These are phyloP conservation scores for Ashinkailepas kermadecensis DNA, from an alignment of 2,888 invertebrate species.

Conservation along the genomic window DNA sequence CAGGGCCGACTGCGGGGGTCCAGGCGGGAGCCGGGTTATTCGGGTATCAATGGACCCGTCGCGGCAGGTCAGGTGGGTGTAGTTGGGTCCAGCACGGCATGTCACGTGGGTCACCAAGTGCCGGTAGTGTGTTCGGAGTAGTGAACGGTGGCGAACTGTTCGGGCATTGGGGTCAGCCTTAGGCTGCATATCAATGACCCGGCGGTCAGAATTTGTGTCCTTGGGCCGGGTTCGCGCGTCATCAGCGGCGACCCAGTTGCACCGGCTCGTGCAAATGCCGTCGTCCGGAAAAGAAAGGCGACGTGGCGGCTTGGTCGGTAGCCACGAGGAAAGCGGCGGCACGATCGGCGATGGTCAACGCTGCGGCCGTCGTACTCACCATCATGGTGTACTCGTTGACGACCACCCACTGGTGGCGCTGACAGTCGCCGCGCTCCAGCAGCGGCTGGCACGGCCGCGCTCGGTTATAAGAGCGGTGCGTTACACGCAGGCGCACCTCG, in stretches of 20 bases:
- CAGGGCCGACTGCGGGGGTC: background rate
- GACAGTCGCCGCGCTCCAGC: constrained; percentile 30
- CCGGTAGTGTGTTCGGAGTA: too few relatives aligned
- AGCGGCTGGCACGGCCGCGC: constrained; percentile 28
- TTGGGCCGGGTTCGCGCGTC: background rate
- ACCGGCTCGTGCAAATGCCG: background rate
- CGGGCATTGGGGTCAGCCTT: too few relatives aligned
- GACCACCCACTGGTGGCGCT: constrained; percentile 33
- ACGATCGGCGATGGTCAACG: background rate
- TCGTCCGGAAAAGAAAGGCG: background rate
- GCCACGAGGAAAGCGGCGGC: too few relatives aligned
- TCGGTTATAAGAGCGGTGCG: constrained; percentile 5
- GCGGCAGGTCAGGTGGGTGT: too few relatives aligned
- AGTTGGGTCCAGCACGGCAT: too few relatives aligned
- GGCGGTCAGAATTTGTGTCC: too few relatives aligned
- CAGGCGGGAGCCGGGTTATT: background rate
- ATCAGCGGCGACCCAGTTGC: background rate
- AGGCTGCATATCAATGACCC: too few relatives aligned
- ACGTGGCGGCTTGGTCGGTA: too few relatives aligned
- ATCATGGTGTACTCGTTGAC: constrained; percentile 31
- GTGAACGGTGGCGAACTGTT: too few relatives aligned
- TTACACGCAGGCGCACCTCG: constrained; percentile 28
- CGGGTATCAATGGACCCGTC: too few relatives aligned
- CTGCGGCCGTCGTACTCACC: constrained; percentile 23
- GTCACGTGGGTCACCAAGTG: too few relatives aligned